Evolutionary conservation across 2,888 invertebrate species (phyloP).

Genomic region (Pyrochroa serraticornis): DNA sequence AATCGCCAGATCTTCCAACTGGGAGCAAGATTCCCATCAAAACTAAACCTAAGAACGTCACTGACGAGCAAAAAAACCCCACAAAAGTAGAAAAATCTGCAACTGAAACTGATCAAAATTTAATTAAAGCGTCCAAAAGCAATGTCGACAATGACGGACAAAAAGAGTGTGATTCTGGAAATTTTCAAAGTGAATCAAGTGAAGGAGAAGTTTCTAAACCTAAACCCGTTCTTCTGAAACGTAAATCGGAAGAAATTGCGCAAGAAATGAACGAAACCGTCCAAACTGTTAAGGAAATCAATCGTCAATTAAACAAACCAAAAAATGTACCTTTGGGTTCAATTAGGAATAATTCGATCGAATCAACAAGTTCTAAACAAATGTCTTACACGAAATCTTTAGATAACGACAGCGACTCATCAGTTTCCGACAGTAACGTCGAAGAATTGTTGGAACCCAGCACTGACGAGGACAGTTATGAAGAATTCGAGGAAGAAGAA

Average conservation of each 20-base stretch:
- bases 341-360: slow-evolving; percentile 51
- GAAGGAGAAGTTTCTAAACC: not conserved
- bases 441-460: slow-evolving; percentile 52
- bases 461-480: slow-evolving; percentile 51
- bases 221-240: slow-evolving; percentile 1
- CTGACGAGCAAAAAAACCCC: slow-evolving; percentile 14
- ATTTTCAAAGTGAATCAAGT: not conserved
- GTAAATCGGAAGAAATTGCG: slow-evolving; percentile 36
- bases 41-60: slow-evolving; percentile 7
- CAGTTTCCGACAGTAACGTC: slow-evolving; percentile 57
- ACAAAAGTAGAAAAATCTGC: slow-evolving; percentile 22
- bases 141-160: not conserved
- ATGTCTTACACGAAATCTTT: slow-evolving; percentile 56
- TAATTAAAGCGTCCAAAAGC: not conserved
- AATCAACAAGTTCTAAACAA: slow-evolving; percentile 54
- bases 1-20: slow-evolving; percentile 35
- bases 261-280: slow-evolving; percentile 40
- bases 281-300: slow-evolving; percentile 38
- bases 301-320: slow-evolving; percentile 31
- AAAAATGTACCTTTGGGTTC: slow-evolving; percentile 37
- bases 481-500: slow-evolving; percentile 56
- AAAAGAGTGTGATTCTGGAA: not conserved
- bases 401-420: slow-evolving; percentile 56
- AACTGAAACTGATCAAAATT: slow-evolving; percentile 1
- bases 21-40: slow-evolving; percentile 51